Base-by-base conservation (phyloP, 2,888 invertebrate genomes). In the Polydrusus tereticollis region DNA sequence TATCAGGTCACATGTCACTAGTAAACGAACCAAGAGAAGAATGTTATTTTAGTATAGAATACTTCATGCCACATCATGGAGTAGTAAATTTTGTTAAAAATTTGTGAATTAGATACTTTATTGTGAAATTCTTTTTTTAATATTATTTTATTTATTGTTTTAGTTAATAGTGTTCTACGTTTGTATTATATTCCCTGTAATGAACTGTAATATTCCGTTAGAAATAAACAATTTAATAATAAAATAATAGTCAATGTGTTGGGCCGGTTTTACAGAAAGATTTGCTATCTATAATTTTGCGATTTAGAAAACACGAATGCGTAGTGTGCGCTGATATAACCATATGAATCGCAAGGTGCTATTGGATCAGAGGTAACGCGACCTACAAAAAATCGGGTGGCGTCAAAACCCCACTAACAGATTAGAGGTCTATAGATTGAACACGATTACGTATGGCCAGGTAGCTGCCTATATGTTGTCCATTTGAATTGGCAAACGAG, bases 401-500 rank as follows among this genome's bases (percentile, higher is more conserved):
- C 47, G 63, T 1, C 29, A 10, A 18, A 47, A 33, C 18, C 50
- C 50, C 12, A 41, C 36, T 1, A 16, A 65, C 18, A 14, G 1
- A 38, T 20, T 65, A 33, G 21, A 55, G 23, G 6, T 21, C 2
- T 63, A 63, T 29, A 63, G 26, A n/a, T 16, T 63, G 6, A 63
- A 63, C 12, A 63, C 60, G n/a, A 33, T 63, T 7, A 63, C 50
- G 16, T 63, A 55, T 10, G 52, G 52, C 4, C 65, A 65, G 12
- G 65, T 47, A 1, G 38, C 55, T 26, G 52, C 65, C 65, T 5
- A 55, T 65, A 16, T 55, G 65, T 23, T 65, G 65, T 14, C 20
- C 57, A 62, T 72, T 65, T 59, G 26, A 63, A 18, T 33, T 45
- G 33, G 47, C 63, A 21, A 47, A 45, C 18, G 63, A 63, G 23